Evolutionary conservation across 1,140 invertebrate species (phyloP).

Genomic region (Lasioglossum albipes): DNA sequence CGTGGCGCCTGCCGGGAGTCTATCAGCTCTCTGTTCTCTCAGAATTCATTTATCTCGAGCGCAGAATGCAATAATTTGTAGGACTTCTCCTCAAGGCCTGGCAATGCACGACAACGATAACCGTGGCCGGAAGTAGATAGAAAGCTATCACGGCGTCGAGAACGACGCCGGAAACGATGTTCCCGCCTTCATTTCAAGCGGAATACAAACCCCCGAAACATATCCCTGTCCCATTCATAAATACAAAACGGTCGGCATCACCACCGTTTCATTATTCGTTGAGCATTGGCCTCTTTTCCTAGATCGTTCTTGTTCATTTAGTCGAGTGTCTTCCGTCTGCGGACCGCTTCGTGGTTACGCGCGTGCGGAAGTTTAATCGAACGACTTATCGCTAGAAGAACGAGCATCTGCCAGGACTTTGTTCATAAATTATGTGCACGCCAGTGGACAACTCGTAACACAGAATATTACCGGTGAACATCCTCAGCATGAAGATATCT

Average conservation of each 20-base stretch:
- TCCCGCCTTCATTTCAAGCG: conserved; percentile 46
- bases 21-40: not conserved
- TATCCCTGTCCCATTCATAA: conserved; percentile 32
- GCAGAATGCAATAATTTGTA: conserved; percentile 59
- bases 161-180: conserved; percentile 46
- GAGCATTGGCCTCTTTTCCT: too few species aligned
- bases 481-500: conserved; percentile 45
- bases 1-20: conserved; percentile 22
- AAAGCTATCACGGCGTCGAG: conserved; percentile 39
- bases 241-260: conserved; percentile 4
- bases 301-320: not conserved
- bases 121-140: conserved; percentile 50
- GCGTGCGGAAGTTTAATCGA: not conserved
- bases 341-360: not conserved
- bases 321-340: too few species aligned
- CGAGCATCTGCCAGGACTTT: not conserved
- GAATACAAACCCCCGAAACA: conserved; percentile 25
- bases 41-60: conserved; percentile 20
- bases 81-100: conserved; percentile 57
- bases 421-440: conserved; percentile 22
- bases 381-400: too few species aligned
- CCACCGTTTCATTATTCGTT: conserved; percentile 24
- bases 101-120: conserved; percentile 44
- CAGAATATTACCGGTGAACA: not conserved
- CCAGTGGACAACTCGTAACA: too few species aligned